Conservation (phyloP, 23 tunicate species). For the Corella eumyota region DNA sequence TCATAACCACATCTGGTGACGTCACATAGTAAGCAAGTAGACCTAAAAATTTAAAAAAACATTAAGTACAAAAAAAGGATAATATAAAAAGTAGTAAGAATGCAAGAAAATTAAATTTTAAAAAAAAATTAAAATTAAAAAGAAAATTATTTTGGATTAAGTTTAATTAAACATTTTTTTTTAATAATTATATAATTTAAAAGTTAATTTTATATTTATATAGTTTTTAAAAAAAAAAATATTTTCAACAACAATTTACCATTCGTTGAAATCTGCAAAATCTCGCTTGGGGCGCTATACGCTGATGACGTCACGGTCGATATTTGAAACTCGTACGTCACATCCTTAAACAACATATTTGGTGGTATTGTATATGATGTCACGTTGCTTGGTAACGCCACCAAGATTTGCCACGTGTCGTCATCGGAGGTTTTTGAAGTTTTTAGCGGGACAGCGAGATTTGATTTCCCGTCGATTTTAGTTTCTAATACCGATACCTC, state of each 20-base stretch:
- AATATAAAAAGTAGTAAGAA: no score
- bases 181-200: background rate
- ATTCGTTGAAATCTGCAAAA: slow-evolving; percentile 28
- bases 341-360: slow-evolving; percentile 28
- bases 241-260: slow-evolving; percentile 22
- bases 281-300: slow-evolving; percentile 47
- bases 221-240: background rate
- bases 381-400: slow-evolving; percentile 29
- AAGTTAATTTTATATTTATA: background rate
- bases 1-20: no score
- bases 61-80: no score
- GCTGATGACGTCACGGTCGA: slow-evolving; percentile 31
- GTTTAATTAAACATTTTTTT: background rate
- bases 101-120: no score
- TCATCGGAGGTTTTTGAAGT: no score
- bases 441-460: no score
- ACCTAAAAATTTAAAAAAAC: no score
- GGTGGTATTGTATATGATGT: slow-evolving; percentile 16
- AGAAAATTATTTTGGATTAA: no score
- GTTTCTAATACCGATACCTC: no score
- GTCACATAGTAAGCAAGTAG: no score
- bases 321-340: slow-evolving; percentile 51
- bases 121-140: no score
- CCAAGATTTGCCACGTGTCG: slow-evolving; percentile 32
- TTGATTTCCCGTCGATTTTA: no score